Evolutionary conservation across 2,113 vertebrate genomes (phyloP).

Genomic region (Phoenicopterus ruber): DNA sequence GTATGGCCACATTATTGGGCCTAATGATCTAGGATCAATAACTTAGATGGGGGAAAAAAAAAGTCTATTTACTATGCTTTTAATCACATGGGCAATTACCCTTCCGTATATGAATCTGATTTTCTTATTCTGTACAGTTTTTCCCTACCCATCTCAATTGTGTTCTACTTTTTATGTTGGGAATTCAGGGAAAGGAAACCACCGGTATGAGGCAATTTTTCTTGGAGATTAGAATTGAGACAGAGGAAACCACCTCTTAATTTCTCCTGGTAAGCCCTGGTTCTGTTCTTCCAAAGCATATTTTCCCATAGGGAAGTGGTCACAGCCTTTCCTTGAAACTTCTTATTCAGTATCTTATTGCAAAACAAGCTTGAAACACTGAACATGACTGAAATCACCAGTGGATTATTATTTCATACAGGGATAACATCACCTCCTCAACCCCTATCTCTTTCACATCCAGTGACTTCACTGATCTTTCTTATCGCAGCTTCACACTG

Average conservation of each 20-base stretch:
- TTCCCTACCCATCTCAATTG: not conserved
- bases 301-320: not conserved
- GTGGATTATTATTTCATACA: not conserved
- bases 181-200: not conserved
- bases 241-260: not conserved
- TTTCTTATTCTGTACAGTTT: not conserved
- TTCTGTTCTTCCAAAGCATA: not conserved
- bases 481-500: conserved; percentile 32
- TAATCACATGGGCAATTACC: not conserved
- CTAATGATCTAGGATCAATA: not conserved
- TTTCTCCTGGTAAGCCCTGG: not conserved
- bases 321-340: not conserved
- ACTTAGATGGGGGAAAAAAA: not conserved
- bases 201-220: not conserved
- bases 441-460: conserved; percentile 6
- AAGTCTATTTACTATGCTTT: not conserved
- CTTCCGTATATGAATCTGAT: not conserved
- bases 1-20: not conserved
- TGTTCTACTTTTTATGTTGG: not conserved
- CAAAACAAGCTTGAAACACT: not conserved
- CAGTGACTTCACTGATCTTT: conserved; percentile 33
- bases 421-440: conserved; percentile 55
- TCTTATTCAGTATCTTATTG: not conserved
- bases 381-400: not conserved
- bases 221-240: not conserved